These are phyloP conservation scores for Nycticryphes semicollaris DNA, from an alignment of 2,113 vertebrate genomes.

Conservation along the genomic window DNA sequence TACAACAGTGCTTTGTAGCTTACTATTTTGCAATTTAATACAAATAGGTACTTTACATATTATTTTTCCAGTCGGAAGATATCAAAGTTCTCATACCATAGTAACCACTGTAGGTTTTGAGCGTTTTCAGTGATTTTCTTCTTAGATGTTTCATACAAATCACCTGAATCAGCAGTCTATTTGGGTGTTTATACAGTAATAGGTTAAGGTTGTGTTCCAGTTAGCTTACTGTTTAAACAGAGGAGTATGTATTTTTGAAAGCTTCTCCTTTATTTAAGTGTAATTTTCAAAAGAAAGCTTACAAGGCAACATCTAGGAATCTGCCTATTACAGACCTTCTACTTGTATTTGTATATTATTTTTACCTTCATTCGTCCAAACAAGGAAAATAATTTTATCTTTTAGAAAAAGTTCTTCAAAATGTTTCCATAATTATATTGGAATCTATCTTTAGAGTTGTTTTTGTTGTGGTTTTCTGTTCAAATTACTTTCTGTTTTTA, in stretches of 20 bases:
- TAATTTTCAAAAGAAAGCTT: not conserved
- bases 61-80: not conserved
- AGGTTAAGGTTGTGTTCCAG: not conserved
- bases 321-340: not conserved
- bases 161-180: not conserved
- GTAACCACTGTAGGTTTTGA: not conserved
- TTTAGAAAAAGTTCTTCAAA: conserved; percentile 66
- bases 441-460: conserved; percentile 71
- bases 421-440: conserved; percentile 71
- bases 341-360: not conserved
- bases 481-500: conserved; percentile 76
- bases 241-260: not conserved
- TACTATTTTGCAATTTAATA: not conserved
- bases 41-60: not conserved
- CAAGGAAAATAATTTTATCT: conserved; percentile 62
- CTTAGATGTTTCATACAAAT: not conserved
- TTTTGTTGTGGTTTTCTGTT: conserved; percentile 79
- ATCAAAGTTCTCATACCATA: not conserved
- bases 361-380: conserved; percentile 61
- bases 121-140: not conserved
- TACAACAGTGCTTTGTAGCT: not conserved
- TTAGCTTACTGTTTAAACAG: not conserved
- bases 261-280: not conserved
- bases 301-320: not conserved
- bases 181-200: not conserved